These are phyloP conservation scores for Cydia fagiglandana DNA, from an alignment of 1,140 invertebrate species.

Conservation along the genomic window DNA sequence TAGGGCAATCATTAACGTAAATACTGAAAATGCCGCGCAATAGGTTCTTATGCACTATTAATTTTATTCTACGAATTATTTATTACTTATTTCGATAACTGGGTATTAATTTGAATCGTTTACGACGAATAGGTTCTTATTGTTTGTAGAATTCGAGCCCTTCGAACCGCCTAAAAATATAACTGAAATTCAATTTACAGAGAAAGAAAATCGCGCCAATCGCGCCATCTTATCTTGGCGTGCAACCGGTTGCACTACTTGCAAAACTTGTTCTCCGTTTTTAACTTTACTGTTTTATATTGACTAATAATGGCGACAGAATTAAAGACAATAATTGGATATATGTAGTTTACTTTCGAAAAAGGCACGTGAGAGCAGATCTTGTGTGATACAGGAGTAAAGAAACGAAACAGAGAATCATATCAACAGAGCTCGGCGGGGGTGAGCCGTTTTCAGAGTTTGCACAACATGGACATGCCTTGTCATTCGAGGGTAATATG, in stretches of 20 bases:
- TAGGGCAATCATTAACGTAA: slow-evolving; percentile 13
- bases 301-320: slow-evolving; percentile 11
- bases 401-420: neutral
- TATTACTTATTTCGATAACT: neutral
- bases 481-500: no score
- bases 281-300: slow-evolving; percentile 5
- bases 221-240: neutral
- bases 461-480: no score
- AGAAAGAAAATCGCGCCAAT: neutral
- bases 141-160: neutral
- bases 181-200: neutral
- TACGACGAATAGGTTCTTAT: neutral
- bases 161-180: neutral
- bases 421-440: no score
- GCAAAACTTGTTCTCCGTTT: neutral
- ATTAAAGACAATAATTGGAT: slow-evolving; percentile 14
- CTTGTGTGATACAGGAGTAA: neutral
- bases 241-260: neutral
- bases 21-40: slow-evolving; percentile 12
- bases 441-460: no score
- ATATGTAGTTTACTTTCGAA: slow-evolving; percentile 14
- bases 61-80: neutral
- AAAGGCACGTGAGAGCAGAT: neutral
- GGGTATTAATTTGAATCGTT: neutral
- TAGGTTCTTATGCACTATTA: neutral